Evolutionary conservation across 1,140 invertebrate genomes (phyloP), one percentile per base, ranked within the genome.

Genomic region (Agrilus planipennis): DNA sequence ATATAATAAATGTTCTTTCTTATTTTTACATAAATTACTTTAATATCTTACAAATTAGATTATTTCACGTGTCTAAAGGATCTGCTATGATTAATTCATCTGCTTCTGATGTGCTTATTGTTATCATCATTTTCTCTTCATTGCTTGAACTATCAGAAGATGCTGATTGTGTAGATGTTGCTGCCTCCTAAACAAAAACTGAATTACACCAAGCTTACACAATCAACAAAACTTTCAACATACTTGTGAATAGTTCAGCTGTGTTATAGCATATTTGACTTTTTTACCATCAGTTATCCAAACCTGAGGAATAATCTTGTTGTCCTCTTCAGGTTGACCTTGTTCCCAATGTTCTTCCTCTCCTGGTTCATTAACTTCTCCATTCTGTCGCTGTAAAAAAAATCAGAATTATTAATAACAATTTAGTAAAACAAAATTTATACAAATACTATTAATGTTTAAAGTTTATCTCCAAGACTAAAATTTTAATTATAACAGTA

Each of bases 111-210:
- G 58, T 52, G 44, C 53, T 62, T n/a, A 75, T 63, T 11, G 72
- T 67, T 34, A 80, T 79, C 63, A 80, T 77, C 57, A 79, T 79
- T 55, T 79, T 77, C 41, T 78, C 75, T 53, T 76, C 76, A 19
- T 66, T 71, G 41, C 71, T 76, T 19, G 70, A 75, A 49, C 68
- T 71, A 39, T 74, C 72, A 5, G 71, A 72, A 1, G 72, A 73
- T 2, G 69, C 70, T 46, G 72, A 71, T 45, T 73, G 70, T n/a
- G 64, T 78, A 37, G 63, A 78, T 47, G 63, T 76, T 50, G 62
- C 75, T 56, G 64, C 75, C 67, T 71, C 66, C 72, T 71, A 29
- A 49, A 65, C 52, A 44, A 50, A 50, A 50, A 39, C 12, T 6
- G 12, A 31, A 31, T 31, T 31, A 6, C 29, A 5, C 12, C 29